Base-by-base conservation (phyloP, 2,113 vertebrate genomes). In the Syngnathoides biaculeatus region DNA sequence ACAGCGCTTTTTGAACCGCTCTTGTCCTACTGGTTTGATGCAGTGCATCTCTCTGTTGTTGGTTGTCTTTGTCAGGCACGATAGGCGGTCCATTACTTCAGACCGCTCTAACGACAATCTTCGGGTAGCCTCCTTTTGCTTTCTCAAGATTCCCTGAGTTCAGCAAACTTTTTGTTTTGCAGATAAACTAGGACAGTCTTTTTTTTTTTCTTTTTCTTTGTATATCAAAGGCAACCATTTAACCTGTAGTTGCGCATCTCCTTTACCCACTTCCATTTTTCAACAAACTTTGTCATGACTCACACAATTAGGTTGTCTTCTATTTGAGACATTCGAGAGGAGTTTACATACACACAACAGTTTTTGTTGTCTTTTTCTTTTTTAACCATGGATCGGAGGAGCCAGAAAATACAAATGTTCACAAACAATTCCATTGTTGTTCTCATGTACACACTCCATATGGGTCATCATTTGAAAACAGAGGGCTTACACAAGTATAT, bases 11-110 rank as follows among this genome's bases (percentile, higher is more conserved):
- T 89, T 89, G 82, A 89, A 88, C 84, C 87, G 48, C 85, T 82
- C 85, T 85, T 88, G 85, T 88, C 87, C 81, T 17, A 73, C 76
- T 89, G 84, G 87, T 89, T 88, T 87, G 87, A 89, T 84, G 86
- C 85, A 84, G 85, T 84, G 79, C 77, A 83, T 86, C 84, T 83
- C 82, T 85, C 85, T 77, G 72, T 86, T 87, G 82, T 86, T 75
- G 70, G 68, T 74, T 65, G 67, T 78, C 83, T 88, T 89, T 89
- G 89, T 88, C 64, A 27, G 45, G 61, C 81, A 52, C 89, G 47
- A 74, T 82, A 70, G 86, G 84, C 78, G 84, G 82, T 73, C 77
- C 58, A 80, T 83, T 84, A 87, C 82, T 88, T 86, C 79, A 85
- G 76, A 81, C 79, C 69, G 68, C 64, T 84, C 78, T 71, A 86